Conservation (phyloP, 92 coral and sea anemone species). For the Bergia sp. region DNA sequence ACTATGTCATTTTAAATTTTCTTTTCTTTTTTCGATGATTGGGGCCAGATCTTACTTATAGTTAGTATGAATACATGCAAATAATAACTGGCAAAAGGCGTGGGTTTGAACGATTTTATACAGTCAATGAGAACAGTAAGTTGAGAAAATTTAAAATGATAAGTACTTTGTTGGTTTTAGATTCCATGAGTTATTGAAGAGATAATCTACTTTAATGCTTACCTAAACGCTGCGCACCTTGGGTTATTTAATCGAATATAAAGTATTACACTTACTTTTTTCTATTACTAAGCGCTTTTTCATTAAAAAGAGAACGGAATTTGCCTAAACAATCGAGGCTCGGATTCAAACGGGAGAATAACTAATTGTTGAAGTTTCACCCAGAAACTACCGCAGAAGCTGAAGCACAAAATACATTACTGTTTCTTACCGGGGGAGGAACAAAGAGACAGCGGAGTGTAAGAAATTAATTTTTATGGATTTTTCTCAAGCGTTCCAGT, state of each 20-base stretch:
- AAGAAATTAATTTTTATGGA: no score
- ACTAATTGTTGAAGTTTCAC: no score
- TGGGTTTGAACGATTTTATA: background rate
- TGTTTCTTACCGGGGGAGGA: no score
- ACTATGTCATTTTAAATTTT: background rate
- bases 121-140: background rate
- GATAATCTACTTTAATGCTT: background rate
- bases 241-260: background rate
- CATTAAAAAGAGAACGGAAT: no score
- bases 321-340: no score
- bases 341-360: no score
- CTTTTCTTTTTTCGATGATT: background rate
- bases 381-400: no score
- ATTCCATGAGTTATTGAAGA: background rate
- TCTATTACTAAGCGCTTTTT: no score
- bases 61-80: background rate
- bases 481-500: no score
- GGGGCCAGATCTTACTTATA: background rate
- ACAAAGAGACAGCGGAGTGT: no score
- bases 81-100: background rate
- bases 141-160: background rate
- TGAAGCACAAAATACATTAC: no score
- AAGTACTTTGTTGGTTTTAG: background rate
- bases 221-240: background rate
- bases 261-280: background rate